Conservation (phyloP, 2,113 vertebrate genomes). For the Gopherus evgoodei region DNA sequence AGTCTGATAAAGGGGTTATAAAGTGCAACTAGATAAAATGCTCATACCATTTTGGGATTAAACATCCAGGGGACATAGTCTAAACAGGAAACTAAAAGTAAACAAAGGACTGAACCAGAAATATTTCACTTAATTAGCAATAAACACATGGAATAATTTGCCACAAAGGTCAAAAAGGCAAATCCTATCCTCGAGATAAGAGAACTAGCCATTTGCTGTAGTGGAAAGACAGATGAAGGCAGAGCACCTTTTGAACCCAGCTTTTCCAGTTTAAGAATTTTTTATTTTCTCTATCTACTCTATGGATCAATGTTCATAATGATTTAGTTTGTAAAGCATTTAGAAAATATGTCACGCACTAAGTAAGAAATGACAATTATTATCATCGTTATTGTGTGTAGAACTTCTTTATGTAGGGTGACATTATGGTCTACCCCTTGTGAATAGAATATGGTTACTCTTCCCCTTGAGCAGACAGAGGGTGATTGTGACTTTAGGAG, state of each 20-base stretch:
- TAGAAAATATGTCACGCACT: not conserved
- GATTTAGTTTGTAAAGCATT: not conserved
- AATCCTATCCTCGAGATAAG: not conserved
- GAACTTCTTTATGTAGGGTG: not conserved
- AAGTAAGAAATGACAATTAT: not conserved
- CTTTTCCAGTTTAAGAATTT: not conserved
- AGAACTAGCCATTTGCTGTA: not conserved
- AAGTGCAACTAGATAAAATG: not conserved
- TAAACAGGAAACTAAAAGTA: constrained; percentile 37
- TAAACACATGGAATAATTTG: constrained; percentile 26
- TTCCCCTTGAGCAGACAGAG: not conserved
- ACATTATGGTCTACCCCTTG: not conserved
- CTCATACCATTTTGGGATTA: not conserved
- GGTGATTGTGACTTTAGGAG: not conserved
- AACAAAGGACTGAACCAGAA: constrained; percentile 5
- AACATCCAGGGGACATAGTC: not conserved
- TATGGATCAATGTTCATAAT: not conserved
- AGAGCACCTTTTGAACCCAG: not conserved
- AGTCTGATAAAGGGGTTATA: not conserved
- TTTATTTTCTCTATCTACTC: not conserved
- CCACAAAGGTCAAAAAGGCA: not conserved
- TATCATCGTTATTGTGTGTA: not conserved
- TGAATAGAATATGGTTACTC: not conserved
- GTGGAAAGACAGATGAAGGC: not conserved
- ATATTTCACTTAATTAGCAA: constrained; percentile 9